Base-by-base conservation (phyloP, 2,888 invertebrate species). In the Cyrtodaria siliqua region DNA sequence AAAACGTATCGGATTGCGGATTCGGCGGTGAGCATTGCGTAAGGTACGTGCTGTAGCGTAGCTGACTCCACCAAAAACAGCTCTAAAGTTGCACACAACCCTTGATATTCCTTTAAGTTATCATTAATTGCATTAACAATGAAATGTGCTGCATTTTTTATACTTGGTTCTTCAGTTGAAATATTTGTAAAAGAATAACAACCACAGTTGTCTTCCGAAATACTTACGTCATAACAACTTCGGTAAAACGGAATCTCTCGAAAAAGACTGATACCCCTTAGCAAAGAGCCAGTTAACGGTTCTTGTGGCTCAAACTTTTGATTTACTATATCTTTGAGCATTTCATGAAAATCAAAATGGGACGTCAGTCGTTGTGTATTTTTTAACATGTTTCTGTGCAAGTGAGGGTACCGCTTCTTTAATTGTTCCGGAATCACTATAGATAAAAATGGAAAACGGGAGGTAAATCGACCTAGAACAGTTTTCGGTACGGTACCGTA, bases 201-300 rank as follows among this genome's bases (percentile, higher is more conserved):
- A 0, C 97, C 96, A 91, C 99, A 99, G 98, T 98, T 99, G 92
- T 99, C 98, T 0, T 98, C 96, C 91, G 97, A 97, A 71, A 99
- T 96, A 64, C 96, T 97, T 0, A 98, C 98, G 91, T 97, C 96
- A 3, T 95, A 95, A 91, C 98, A 98, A 6, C 96, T 96, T 26
- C 98, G 94, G 82, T 96, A 95, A 12, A 93, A 89, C 0, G 97
- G 96, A 26, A 93, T 88, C 60, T 86, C 80, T 44, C 76, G 69
- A 71, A 93, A 90, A 33, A 92, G 79, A 66, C 92, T 92, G 44
- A 91, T 88, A 3, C 90, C 91, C 56, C 92, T 82, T 12, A 12
- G 6, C 12, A 33, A 33, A 33, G 4, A 4, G 6, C 33, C 33
- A 33, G 33, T 33, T 33, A 33, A 8, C 33, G 33, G 33, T 33